A percentile compares a stretch with the other conserved stretches of the same genome.
Evolutionary conservation across 2,113 vertebrate species (phyloP).

Genomic region (Podilymbus podiceps): DNA sequence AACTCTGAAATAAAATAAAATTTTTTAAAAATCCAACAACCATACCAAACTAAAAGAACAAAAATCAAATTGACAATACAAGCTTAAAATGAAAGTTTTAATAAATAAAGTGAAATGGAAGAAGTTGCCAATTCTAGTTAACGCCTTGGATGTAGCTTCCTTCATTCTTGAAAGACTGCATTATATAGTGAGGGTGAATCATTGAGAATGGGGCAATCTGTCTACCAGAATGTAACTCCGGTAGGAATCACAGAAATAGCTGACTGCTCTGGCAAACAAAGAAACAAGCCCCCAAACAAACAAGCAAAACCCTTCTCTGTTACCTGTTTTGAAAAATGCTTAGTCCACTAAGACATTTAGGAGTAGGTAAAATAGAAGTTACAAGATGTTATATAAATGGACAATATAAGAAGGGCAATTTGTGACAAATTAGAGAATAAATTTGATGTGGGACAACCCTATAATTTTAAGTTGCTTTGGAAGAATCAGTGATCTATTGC

Average conservation of each 20-base stretch:
- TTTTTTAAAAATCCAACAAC: neutral
- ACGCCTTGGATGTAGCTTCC: neutral
- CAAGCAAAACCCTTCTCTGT: neutral
- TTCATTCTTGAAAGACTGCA: neutral
- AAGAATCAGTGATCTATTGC: neutral
- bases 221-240: neutral
- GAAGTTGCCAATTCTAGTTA: neutral
- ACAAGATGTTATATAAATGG: neutral
- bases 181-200: neutral
- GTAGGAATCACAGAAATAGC: neutral
- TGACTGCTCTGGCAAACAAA: neutral
- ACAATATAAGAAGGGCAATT: neutral
- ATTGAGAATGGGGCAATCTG: neutral
- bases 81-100: neutral
- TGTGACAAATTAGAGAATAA: neutral
- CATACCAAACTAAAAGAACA: neutral
- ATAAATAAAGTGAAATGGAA: neutral
- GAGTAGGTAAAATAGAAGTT: neutral
- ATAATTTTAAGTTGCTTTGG: neutral
- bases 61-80: neutral
- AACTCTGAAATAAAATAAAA: too few relatives aligned
- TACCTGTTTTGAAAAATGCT: neutral
- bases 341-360: neutral
- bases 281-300: neutral
- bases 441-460: neutral